Base-by-base conservation (phyloP, 2,797 vertebrate genomes). In the Aldrovandia affinis region DNA sequence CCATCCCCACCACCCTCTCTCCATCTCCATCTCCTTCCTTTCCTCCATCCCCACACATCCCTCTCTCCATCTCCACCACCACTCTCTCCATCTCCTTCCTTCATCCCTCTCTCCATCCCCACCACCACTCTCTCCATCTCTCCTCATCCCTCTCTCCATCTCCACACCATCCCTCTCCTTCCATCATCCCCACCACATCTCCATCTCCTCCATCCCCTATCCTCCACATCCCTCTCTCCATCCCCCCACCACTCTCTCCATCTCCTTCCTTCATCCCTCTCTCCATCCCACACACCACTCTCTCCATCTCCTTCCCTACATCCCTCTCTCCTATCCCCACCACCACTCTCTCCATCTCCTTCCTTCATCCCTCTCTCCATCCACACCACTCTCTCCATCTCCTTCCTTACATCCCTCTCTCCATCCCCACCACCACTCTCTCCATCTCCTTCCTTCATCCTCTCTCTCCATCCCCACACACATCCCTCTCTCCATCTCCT, bases 261-360 rank as follows among this genome's bases (percentile, higher is more conserved):
- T 78, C 44, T n/a, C 44, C 42, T 47, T 1, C 2, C 7, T 10
- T 14, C 70, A 39, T 14, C 2, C 15, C 70, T 75, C 95, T 96
- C 94, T 95, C 93, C 91, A 95, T 93, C 95, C 94, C 91, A 90
- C 92, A 93, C 93, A 8, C 39, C 39, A 25, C 18, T 75, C 36
- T 22, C 20, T 75, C 39, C 73, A 44, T 47, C 36, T 15, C 5
- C 61, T 12, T 3, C 68, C 39, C 68, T 39, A 33, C 33, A 18
- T 22, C 3, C 4, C 68, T 73, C 73, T 47, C 42, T 77, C 73
- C 42, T n/a, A 44, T n/a, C 42, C 12, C 68, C 44, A 25, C 44
- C 30, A 50, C n/a, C n/a, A n/a, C 22, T 70, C 15, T 30, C 39
- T 20, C 42, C 30, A 39, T 39, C 80, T 42, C 80, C 25, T 36